phyloP scores from a whole-genome alignment of 2,888 invertebrate species.

The Cloeon dipterum region DNA sequence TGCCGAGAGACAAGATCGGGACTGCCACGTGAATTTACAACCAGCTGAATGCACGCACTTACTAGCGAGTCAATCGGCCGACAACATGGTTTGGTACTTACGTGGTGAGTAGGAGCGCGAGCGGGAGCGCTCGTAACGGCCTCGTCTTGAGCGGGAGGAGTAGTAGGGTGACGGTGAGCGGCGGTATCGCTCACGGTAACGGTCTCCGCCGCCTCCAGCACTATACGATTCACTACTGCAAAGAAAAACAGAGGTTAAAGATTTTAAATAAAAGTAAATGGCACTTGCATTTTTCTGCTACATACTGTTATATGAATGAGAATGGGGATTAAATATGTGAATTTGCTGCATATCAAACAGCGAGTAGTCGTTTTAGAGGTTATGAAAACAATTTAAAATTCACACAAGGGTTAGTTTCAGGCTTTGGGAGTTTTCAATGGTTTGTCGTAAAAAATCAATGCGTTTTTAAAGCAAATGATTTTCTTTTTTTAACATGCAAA shows the following conservation, averaged over 20 bases:
- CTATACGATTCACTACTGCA: slow-evolving; percentile 18
- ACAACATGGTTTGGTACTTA: slow-evolving; percentile 42
- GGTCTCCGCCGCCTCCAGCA: slow-evolving; percentile 26
- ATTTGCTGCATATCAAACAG: no score
- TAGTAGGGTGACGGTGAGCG: slow-evolving; percentile 53
- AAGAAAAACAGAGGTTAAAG: no score
- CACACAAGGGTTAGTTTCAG: no score
- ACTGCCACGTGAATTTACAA: neutral
- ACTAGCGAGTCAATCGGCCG: no score
- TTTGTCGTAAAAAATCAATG: no score
- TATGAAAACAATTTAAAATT: no score
- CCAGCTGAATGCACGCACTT: no score
- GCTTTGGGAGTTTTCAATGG: no score
- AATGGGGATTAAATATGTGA: neutral
- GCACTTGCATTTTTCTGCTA: neutral
- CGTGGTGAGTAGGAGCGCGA: slow-evolving; percentile 57
- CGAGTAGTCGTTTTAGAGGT: no score
- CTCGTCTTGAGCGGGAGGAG: slow-evolving; percentile 31
- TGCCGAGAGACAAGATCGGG: neutral
- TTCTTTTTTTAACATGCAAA: no score
- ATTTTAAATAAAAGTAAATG: no score
- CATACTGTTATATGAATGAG: neutral
- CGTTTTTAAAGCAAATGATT: no score
- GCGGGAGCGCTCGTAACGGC: slow-evolving; percentile 52
- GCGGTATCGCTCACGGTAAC: slow-evolving; percentile 12